Percentiles rank a stretch among this genome's conserved stretches.
phyloP scores from a whole-genome alignment of 2,113 vertebrate genomes.

The Heterocephalus glaber region DNA sequence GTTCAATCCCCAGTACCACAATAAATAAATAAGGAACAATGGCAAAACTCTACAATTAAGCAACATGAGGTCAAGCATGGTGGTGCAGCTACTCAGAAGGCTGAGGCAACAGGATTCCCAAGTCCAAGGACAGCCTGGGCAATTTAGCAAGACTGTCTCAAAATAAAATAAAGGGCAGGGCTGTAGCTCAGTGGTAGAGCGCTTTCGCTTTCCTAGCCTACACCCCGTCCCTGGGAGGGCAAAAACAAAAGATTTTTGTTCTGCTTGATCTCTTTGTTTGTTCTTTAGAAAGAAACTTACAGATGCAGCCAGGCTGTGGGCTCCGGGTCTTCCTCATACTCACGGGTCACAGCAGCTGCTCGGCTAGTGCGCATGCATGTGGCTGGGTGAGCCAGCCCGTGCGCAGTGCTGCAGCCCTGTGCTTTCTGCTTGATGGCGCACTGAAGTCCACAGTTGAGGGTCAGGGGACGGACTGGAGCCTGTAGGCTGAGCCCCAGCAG shows the following conservation, averaged over 20 bases:
- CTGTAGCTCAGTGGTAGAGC: neutral
- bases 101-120: neutral
- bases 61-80: neutral
- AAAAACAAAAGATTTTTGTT: neutral
- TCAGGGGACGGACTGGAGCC: no score
- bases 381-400: accelerated
- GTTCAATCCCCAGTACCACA: neutral
- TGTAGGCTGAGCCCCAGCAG: neutral
- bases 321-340: no score
- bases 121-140: neutral
- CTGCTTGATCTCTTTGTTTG: neutral
- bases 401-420: accelerated
- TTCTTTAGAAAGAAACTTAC: neutral
- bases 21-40: neutral
- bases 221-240: neutral
- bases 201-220: neutral
- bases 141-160: neutral
- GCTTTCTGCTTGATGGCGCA: accelerated
- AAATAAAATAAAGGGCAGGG: neutral
- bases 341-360: neutral
- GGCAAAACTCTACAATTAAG: neutral
- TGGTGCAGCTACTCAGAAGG: neutral
- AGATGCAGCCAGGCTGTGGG: neutral
- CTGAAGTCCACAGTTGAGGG: neutral
- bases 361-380: neutral